These are phyloP conservation scores for Idris sp. DNA, from an alignment of 1,140 invertebrate genomes.

Conservation along the genomic window DNA sequence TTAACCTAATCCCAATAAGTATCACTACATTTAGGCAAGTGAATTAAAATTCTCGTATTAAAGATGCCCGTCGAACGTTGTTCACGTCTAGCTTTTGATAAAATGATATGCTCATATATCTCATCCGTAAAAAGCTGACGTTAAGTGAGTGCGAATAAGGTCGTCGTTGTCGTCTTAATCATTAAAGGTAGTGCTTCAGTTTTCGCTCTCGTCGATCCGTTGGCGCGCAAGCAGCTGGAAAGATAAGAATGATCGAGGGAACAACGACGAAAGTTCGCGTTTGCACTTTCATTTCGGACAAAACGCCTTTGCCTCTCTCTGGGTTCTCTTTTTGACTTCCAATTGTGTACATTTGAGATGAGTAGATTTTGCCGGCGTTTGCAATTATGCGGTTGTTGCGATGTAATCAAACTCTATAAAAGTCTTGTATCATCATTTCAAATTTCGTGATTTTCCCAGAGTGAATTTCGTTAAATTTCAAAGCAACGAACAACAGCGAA, in stretches of 20 bases:
- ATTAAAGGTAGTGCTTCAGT: slow-evolving; percentile 57
- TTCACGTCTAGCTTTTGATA: slow-evolving; percentile 33
- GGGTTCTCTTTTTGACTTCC: slow-evolving; percentile 25
- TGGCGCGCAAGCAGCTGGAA: slow-evolving; percentile 7
- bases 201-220: slow-evolving; percentile 21
- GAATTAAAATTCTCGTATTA: slow-evolving; percentile 16
- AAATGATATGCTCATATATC: slow-evolving; percentile 49
- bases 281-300: slow-evolving; percentile 42
- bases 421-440: slow-evolving; percentile 44
- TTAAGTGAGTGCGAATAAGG: slow-evolving; percentile 53
- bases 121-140: slow-evolving; percentile 62
- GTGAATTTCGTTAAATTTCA: slow-evolving; percentile 40
- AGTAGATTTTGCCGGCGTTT: slow-evolving; percentile 20
- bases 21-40: too few species aligned
- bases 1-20: too few species aligned
- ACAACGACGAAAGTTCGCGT: slow-evolving; percentile 27
- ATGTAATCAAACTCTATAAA: slow-evolving; percentile 47
- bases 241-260: slow-evolving; percentile 37
- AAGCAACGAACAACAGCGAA: slow-evolving; percentile 9
- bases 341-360: slow-evolving; percentile 21
- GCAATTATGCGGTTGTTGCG: slow-evolving; percentile 42
- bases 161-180: slow-evolving; percentile 47
- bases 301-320: neutral
- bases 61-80: slow-evolving; percentile 11
- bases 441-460: slow-evolving; percentile 51